Percentiles rank a stretch among this genome's conserved stretches.
Evolutionary conservation across 2,888 invertebrate species (phyloP).

Genomic region (Anticlea derivata): DNA sequence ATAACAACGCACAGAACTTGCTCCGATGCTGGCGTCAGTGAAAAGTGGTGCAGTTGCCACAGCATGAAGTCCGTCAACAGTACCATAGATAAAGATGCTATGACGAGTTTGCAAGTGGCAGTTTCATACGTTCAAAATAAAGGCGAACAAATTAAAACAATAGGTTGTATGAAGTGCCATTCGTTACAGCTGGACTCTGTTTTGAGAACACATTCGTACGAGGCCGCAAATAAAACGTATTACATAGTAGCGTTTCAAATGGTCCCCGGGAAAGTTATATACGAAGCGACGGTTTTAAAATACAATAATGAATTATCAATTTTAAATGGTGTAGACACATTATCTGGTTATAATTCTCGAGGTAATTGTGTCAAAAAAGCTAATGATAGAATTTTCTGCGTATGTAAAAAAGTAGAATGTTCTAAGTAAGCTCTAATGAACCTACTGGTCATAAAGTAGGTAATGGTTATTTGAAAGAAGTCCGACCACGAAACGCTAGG

Average conservation of each 20-base stretch:
- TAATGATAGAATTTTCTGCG: slow-evolving; percentile 52
- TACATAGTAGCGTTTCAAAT: slow-evolving; percentile 86
- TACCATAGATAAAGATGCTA: slow-evolving; percentile 60
- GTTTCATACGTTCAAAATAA: slow-evolving; percentile 51
- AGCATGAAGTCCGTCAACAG: slow-evolving; percentile 53
- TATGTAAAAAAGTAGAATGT: slow-evolving; percentile 42
- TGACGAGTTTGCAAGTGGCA: slow-evolving; percentile 70
- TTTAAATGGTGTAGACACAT: slow-evolving; percentile 79
- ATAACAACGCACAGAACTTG: slow-evolving; percentile 85
- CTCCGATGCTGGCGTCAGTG: slow-evolving; percentile 84
- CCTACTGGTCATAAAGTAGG: no score
- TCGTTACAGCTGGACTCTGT: slow-evolving; percentile 76
- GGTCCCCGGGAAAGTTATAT: slow-evolving; percentile 85
- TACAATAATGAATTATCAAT: slow-evolving; percentile 63
- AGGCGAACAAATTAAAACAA: slow-evolving; percentile 47
- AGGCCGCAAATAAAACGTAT: slow-evolving; percentile 57
- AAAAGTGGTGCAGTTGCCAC: slow-evolving; percentile 91
- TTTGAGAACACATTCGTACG: slow-evolving; percentile 65
- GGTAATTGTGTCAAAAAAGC: slow-evolving; percentile 52
- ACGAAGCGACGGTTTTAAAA: slow-evolving; percentile 86
- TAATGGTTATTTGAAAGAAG: no score
- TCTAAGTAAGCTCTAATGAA: not conserved
- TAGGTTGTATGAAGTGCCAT: slow-evolving; percentile 70
- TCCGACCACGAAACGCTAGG: no score
- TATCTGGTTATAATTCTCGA: slow-evolving; percentile 48